A percentile compares a stretch with the other conserved stretches of the same genome.
These are phyloP conservation scores for Drepana arcuata DNA, from an alignment of 1,140 invertebrate genomes.

Conservation along the genomic window DNA sequence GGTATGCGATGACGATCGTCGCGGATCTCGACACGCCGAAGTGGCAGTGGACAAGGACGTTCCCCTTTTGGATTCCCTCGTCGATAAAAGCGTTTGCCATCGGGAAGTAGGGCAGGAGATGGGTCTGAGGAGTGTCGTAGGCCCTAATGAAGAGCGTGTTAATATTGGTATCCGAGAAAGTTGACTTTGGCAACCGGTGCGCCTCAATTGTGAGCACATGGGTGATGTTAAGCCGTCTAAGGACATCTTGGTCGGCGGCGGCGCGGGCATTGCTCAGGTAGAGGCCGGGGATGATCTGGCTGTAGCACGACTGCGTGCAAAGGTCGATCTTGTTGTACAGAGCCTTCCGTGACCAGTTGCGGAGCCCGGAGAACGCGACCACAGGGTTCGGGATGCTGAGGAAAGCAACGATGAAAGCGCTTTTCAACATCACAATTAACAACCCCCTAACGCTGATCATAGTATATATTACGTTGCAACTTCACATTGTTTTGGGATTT, in stretches of 20 bases:
- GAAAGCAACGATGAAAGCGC: slow-evolving; percentile 44
- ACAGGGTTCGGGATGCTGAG: slow-evolving; percentile 45
- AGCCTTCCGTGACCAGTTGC: slow-evolving; percentile 41
- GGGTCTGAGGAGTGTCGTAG: slow-evolving; percentile 53
- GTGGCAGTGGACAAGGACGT: slow-evolving; percentile 95
- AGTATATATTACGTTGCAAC: slow-evolving; percentile 8
- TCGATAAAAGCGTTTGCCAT: slow-evolving; percentile 62
- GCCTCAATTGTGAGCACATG: slow-evolving; percentile 59
- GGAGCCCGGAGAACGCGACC: slow-evolving; percentile 37
- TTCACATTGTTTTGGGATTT: slow-evolving; percentile 32
- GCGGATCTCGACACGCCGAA: slow-evolving; percentile 95
- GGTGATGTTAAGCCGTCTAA: slow-evolving; percentile 53
- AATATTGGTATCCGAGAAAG: slow-evolving; percentile 42
- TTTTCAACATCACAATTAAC: slow-evolving; percentile 49
- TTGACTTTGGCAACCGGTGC: slow-evolving; percentile 43
- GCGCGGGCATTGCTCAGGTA: slow-evolving; percentile 60
- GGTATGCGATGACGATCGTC: slow-evolving; percentile 94
- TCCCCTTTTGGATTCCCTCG: slow-evolving; percentile 58
- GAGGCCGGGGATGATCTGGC: slow-evolving; percentile 51
- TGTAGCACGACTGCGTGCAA: slow-evolving; percentile 54
- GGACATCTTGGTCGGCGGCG: slow-evolving; percentile 41
- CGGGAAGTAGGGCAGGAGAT: slow-evolving; percentile 59
- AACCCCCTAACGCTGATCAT: slow-evolving; percentile 36
- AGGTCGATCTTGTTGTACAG: slow-evolving; percentile 52
- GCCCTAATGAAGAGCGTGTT: slow-evolving; percentile 58